Percentiles rank a stretch among this genome's conserved stretches.
phyloP scores from a whole-genome alignment of 2,113 vertebrate genomes.

The Accipiter cooperii region DNA sequence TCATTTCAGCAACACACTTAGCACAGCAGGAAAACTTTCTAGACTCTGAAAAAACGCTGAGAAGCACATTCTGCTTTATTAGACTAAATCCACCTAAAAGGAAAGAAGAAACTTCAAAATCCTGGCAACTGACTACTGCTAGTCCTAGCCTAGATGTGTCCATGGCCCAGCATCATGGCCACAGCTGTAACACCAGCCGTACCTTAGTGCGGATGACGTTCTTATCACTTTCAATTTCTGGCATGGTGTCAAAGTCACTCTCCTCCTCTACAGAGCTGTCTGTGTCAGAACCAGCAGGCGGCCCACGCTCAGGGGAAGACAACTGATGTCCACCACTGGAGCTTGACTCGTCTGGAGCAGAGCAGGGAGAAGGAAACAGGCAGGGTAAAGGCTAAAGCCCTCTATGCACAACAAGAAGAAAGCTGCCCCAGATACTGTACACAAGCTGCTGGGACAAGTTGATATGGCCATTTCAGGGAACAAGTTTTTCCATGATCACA shows the following conservation, averaged over 20 bases:
- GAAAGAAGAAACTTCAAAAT: not conserved
- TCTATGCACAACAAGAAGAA: not conserved
- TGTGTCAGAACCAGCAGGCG: slow-evolving; percentile 60
- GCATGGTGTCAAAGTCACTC: slow-evolving; percentile 78
- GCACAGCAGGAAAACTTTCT: not conserved
- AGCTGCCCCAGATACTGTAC: not conserved
- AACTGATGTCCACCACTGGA: slow-evolving; percentile 56
- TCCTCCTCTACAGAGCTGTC: slow-evolving; percentile 81
- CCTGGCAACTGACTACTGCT: not conserved
- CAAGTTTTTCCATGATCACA: not conserved
- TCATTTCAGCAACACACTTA: not conserved
- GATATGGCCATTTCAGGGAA: not conserved
- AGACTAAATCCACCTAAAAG: not conserved
- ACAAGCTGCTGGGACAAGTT: not conserved
- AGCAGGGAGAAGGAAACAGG: not conserved
- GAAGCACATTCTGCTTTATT: not conserved
- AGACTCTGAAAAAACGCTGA: not conserved
- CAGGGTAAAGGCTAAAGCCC: not conserved
- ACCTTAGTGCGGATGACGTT: slow-evolving; percentile 80
- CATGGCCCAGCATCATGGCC: fast-evolving
- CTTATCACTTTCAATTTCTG: slow-evolving; percentile 78
- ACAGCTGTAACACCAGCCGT: not conserved
- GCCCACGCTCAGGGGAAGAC: slow-evolving; percentile 21
- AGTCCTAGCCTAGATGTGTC: not conserved
- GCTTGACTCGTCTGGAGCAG: slow-evolving; percentile 70